These are phyloP conservation scores for Hydrochoerus hydrochaeris DNA, from an alignment of 2,113 vertebrate species.

Conservation along the genomic window DNA sequence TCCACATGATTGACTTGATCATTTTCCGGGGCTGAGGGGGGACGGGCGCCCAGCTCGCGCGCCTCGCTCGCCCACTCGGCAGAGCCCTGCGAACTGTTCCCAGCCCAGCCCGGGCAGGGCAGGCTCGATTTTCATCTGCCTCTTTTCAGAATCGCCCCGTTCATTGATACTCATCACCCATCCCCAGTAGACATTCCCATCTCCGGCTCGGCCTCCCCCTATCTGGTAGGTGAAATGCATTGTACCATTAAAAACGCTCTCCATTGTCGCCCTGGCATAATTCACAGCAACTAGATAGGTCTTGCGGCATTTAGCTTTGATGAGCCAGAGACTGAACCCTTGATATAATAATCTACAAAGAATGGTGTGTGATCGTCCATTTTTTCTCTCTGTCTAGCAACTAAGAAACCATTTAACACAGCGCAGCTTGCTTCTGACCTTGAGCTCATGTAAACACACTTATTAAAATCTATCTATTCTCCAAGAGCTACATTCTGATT, in stretches of 20 bases:
- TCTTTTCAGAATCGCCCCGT: conserved; percentile 90
- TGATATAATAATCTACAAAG: conserved; percentile 93
- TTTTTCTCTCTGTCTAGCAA: conserved; percentile 87
- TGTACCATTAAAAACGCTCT: conserved; percentile 95
- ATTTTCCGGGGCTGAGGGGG: conserved; percentile 93
- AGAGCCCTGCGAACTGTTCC: conserved; percentile 90
- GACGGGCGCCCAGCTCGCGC: conserved; percentile 94
- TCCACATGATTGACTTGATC: conserved; percentile 98
- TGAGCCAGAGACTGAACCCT: conserved; percentile 93
- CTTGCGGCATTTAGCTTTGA: conserved; percentile 97
- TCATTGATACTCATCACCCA: conserved; percentile 93
- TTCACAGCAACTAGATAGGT: conserved; percentile 94
- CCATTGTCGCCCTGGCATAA: conserved; percentile 95
- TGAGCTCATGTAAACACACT: conserved; percentile 95
- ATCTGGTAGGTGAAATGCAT: conserved; percentile 97
- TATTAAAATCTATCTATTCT: conserved; percentile 89
- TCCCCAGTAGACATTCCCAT: conserved; percentile 92
- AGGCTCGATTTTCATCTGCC: conserved; percentile 88
- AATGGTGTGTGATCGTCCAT: conserved; percentile 92
- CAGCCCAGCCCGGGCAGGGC: conserved; percentile 89
- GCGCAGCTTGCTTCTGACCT: conserved; percentile 94
- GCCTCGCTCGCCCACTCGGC: conserved; percentile 92
- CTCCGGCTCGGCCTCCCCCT: conserved; percentile 95
- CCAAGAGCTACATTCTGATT: conserved; percentile 86
- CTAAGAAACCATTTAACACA: conserved; percentile 89